phyloP scores from a whole-genome alignment of 1,140 invertebrate genomes.

The Papilio glaucus region DNA sequence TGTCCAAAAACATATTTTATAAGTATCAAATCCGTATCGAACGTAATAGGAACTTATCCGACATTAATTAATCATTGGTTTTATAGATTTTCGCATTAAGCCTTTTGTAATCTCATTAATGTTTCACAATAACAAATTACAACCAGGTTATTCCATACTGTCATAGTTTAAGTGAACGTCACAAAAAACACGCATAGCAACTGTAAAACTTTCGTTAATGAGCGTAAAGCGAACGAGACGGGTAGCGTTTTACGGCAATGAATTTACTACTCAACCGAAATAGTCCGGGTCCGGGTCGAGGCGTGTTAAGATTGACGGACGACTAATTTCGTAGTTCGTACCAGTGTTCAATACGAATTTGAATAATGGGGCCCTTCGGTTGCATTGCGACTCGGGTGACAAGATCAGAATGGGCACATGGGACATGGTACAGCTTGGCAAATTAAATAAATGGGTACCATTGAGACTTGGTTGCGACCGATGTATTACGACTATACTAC shows the following conservation, averaged over 20 bases:
- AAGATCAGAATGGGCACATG: not conserved
- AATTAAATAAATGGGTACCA: too few relatives aligned
- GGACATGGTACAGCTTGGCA: not conserved
- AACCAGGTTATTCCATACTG: not conserved
- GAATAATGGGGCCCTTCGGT: slow-evolving; percentile 56
- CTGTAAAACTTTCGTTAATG: slow-evolving; percentile 44
- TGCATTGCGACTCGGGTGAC: slow-evolving; percentile 39
- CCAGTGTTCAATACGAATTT: slow-evolving; percentile 55
- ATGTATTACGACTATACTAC: too few relatives aligned
- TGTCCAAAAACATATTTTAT: too few relatives aligned
- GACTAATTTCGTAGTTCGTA: slow-evolving; percentile 70
- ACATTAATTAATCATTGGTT: too few relatives aligned
- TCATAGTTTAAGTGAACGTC: not conserved
- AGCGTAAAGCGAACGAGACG: slow-evolving; percentile 53
- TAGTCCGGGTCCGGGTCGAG: slow-evolving; percentile 43
- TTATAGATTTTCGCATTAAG: not conserved
- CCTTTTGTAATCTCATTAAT: not conserved
- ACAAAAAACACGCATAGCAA: not conserved
- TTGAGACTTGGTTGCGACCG: too few relatives aligned
- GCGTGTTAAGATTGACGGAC: slow-evolving; percentile 58
- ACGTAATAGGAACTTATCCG: too few relatives aligned
- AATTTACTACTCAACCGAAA: slow-evolving; percentile 62
- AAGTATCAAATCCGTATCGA: too few relatives aligned
- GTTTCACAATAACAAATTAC: not conserved
- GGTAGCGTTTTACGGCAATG: slow-evolving; percentile 44